Evolutionary conservation across 2,797 vertebrate genomes (phyloP), one percentile per base, ranked within the genome.

Genomic region (Fratercula arctica): DNA sequence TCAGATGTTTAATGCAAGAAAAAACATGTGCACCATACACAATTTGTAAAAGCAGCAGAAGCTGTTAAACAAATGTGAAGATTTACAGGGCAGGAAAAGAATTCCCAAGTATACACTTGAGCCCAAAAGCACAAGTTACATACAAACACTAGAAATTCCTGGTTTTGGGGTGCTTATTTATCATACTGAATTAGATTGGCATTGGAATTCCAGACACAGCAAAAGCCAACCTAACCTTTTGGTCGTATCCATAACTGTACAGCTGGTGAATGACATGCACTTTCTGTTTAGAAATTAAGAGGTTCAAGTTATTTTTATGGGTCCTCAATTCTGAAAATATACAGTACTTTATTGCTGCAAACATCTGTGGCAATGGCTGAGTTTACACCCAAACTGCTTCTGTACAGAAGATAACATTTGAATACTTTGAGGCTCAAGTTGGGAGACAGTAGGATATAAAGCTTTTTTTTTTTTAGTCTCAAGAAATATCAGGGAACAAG

Each of bases 271-370:
- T 87, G 57, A 95, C 51, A 95, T 68, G 76, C 88, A 92, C 67
- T 91, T 64, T 53, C 83, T 82, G 23, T 51, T 92, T 51, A 87
- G 57, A 80, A 90, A 84, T 37, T 15, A 48, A 64, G 57, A 80
- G 13, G 26, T 76, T 81, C 39, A 21, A 61, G 60, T 93, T 79
- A 75, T 81, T 82, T 81, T 94, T 76, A 68, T 61, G 48, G 57
- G 46, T 89, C 87, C 64, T 94, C 87, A 96, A 87, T 97, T 91
- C 50, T 88, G 72, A 90, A 96, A 46, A 72, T 39, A 43, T 26
- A 68, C 81, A 96, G 88, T 76, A 95, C 76, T 95, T 98, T 97
- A 98, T 97, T 98, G 96, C 98, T 97, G 96, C 91, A 76, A 97
- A 96, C 78, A 93, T 84, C 93, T 85, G 64, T 70, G 81, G 70